Evolutionary conservation across 64 coral and sea anemone species (phyloP).

Genomic region (Astreopora myriophthalma): DNA sequence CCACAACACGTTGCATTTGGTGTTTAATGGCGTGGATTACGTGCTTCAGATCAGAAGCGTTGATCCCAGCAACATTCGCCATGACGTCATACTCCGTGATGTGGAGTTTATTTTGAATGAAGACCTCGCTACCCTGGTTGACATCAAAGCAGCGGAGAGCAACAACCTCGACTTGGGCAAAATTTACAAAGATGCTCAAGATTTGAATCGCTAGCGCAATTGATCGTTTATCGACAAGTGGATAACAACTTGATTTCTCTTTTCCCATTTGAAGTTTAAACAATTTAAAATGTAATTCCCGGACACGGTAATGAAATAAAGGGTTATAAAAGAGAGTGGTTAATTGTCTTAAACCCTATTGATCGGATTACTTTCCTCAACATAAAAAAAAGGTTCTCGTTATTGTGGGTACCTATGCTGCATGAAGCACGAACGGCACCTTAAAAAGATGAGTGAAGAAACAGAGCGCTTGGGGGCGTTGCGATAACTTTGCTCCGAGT

Average conservation of each 20-base stretch:
- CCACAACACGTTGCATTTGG: neutral
- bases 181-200: conserved; percentile 15
- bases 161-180: neutral
- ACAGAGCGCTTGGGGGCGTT: too few relatives aligned
- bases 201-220: neutral
- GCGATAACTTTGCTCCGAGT: too few relatives aligned
- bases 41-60: conserved; percentile 3
- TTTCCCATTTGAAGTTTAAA: neutral
- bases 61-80: neutral
- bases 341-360: neutral
- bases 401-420: too few relatives aligned
- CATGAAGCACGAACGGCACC: too few relatives aligned
- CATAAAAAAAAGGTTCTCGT: too few relatives aligned
- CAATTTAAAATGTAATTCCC: neutral
- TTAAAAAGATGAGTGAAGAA: too few relatives aligned
- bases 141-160: neutral
- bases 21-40: neutral
- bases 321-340: neutral
- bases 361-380: neutral
- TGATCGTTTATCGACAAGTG: neutral
- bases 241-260: neutral
- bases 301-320: neutral
- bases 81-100: conserved; percentile 15
- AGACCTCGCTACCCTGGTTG: neutral
- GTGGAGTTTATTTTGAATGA: conserved; percentile 4